These are phyloP conservation scores for Ianthella basta DNA, from an alignment of 37 sponge, comb jelly and placozoan genomes.

Conservation along the genomic window DNA sequence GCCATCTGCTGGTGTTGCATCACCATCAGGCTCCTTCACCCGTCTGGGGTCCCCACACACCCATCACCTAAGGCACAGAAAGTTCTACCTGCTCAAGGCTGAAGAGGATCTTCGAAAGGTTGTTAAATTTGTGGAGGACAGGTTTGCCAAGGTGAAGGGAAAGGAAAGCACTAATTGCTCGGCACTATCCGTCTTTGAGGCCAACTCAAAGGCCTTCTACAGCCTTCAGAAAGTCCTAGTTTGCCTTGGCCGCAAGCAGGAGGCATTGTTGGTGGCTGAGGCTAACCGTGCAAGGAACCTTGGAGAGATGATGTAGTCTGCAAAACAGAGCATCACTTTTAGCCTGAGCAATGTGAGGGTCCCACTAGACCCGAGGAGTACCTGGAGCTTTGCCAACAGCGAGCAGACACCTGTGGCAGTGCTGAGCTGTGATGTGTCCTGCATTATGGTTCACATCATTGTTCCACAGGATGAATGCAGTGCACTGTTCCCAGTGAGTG, in stretches of 20 bases:
- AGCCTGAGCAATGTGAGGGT: background rate
- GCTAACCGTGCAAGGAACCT: constrained; percentile 66
- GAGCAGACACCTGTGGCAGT: constrained; percentile 49
- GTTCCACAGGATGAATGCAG: background rate
- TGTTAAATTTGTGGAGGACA: constrained; percentile 39
- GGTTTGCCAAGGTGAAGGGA: constrained; percentile 51
- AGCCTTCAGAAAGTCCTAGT: constrained; percentile 61
- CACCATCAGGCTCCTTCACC: background rate
- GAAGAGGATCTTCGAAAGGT: constrained; percentile 54
- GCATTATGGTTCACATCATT: constrained; percentile 45
- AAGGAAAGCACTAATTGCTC: constrained; percentile 43
- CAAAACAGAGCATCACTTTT: background rate
- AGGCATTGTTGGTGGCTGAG: constrained; percentile 60
- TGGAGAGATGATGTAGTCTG: constrained; percentile 66
- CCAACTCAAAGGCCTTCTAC: constrained; percentile 66
- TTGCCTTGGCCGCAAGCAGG: constrained; percentile 26
- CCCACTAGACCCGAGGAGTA: constrained; percentile 38
- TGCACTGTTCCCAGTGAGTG: no score
- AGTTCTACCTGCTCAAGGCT: constrained; percentile 36
- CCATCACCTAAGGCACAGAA: background rate
- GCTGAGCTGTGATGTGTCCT: constrained; percentile 55
- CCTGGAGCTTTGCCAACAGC: constrained; percentile 18
- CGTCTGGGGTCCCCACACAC: background rate
- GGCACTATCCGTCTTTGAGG: constrained; percentile 69
- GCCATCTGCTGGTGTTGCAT: background rate